Conservation (phyloP, 2,113 vertebrate genomes). For the Crotalus horridus region DNA sequence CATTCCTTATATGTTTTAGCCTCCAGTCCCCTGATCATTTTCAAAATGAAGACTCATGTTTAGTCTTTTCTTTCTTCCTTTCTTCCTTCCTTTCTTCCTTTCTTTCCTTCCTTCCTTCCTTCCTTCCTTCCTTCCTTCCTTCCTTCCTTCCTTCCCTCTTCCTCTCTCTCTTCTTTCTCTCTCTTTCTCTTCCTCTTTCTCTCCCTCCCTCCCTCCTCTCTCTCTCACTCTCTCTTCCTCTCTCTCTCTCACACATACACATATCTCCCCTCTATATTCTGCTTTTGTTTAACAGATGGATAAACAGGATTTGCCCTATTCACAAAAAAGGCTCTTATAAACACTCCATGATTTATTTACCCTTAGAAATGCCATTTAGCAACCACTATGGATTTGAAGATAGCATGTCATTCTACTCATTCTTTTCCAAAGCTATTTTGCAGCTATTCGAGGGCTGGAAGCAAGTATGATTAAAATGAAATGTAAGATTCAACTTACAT, state of each 20-base stretch:
- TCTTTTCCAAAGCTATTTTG: not conserved
- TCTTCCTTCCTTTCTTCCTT: too few species aligned
- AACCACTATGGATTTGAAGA: not conserved
- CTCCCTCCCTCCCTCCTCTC: too few species aligned
- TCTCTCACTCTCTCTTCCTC: too few species aligned
- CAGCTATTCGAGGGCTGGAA: not conserved
- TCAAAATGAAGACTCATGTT: not conserved
- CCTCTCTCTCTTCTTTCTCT: too few species aligned
- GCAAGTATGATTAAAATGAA: not conserved
- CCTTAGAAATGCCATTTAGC: not conserved
- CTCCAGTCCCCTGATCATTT: too few species aligned
- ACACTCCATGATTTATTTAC: not conserved
- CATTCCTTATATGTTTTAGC: too few species aligned
- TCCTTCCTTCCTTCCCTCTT: accelerated
- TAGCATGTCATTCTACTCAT: not conserved
- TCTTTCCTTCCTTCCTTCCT: too few species aligned
- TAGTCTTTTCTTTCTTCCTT: too few species aligned
- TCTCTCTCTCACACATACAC: not conserved
- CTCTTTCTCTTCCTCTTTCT: accelerated
- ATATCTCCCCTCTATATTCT: not conserved
- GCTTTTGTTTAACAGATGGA: not conserved
- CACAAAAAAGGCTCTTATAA: not conserved
- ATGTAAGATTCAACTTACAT: not conserved
- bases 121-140: too few species aligned
- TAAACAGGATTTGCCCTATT: not conserved